These are phyloP conservation scores for Todus mexicanus DNA, from an alignment of 2,797 vertebrate species.

Conservation along the genomic window DNA sequence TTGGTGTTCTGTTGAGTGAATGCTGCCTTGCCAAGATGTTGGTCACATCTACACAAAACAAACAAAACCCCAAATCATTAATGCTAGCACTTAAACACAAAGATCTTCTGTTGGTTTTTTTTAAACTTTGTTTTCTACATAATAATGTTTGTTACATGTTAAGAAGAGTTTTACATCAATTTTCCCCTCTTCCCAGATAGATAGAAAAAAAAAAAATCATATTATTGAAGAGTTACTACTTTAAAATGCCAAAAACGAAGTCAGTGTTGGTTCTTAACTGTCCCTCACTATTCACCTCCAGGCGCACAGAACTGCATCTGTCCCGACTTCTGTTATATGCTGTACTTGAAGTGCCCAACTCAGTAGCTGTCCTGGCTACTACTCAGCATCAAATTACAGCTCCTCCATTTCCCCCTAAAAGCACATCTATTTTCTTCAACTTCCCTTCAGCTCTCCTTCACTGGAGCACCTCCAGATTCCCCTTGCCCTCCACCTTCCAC, in stretches of 20 bases:
- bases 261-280: neutral
- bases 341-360: neutral
- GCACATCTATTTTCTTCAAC: neutral
- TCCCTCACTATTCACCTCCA: neutral
- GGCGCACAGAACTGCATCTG: neutral
- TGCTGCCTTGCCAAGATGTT: constrained; percentile 71
- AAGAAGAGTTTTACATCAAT: neutral
- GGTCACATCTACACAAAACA: constrained; percentile 73
- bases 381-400: neutral
- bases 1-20: constrained; percentile 47
- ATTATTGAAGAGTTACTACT: neutral
- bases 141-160: neutral
- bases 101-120: neutral
- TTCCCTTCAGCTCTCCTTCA: neutral
- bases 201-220: no score
- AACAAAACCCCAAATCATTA: neutral
- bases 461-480: neutral
- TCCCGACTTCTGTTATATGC: neutral
- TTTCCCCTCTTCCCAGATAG: neutral
- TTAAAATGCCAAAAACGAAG: neutral
- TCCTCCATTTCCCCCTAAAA: neutral
- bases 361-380: neutral
- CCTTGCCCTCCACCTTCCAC: neutral
- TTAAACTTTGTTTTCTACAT: neutral
- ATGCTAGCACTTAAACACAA: neutral